A percentile compares a stretch with the other conserved stretches of the same genome.
These are phyloP conservation scores for Magallana ariakensis DNA, from an alignment of 1,140 invertebrate genomes.

Conservation along the genomic window DNA sequence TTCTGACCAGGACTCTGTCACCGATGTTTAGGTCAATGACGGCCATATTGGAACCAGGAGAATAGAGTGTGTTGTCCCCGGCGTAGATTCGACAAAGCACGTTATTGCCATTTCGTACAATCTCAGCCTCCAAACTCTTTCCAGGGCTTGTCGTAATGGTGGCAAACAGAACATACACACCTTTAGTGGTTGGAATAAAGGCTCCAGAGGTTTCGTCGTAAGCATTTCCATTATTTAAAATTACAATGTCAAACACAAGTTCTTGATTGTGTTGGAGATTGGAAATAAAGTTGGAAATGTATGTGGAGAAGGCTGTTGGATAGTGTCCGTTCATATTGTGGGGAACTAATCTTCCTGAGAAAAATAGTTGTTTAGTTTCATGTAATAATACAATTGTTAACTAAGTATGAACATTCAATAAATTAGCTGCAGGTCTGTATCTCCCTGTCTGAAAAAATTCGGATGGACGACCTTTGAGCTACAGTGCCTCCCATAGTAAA, in stretches of 20 bases:
- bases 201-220: slow-evolving; percentile 34
- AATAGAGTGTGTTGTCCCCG: background rate
- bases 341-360: too few species aligned
- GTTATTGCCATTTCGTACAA: background rate
- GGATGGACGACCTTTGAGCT: too few species aligned
- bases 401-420: too few species aligned
- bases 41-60: background rate
- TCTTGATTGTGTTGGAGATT: slow-evolving; percentile 2
- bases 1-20: slow-evolving; percentile 21
- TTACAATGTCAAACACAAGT: slow-evolving; percentile 42
- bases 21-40: background rate
- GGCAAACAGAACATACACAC: slow-evolving; percentile 43
- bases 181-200: slow-evolving; percentile 28
- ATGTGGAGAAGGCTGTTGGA: background rate
- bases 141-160: background rate
- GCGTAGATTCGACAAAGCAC: background rate
- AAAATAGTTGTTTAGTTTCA: too few species aligned
- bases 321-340: too few species aligned
- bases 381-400: too few species aligned
- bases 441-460: too few species aligned
- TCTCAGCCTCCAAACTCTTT: background rate
- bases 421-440: too few species aligned
- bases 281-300: background rate
- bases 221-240: slow-evolving; percentile 39
- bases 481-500: too few species aligned